Base-by-base conservation (phyloP, 1,140 invertebrate species). In the Carcinoscorpius rotundicauda region DNA sequence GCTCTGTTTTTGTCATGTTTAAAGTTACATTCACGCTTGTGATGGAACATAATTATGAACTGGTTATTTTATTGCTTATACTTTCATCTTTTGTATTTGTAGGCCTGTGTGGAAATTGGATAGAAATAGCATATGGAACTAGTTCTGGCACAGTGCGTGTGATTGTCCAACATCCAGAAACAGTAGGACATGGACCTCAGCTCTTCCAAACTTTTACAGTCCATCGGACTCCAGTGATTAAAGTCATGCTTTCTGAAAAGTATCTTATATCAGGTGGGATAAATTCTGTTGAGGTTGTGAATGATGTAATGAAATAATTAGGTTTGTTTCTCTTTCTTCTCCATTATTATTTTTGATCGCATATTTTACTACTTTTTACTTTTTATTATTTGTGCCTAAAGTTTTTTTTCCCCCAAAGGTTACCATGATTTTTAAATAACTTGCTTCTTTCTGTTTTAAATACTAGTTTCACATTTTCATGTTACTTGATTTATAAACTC, bases 101-200 rank as follows among this genome's bases (percentile, higher is more conserved):
- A 93, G 92, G 90, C 82, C 80, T 97, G 52, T 94, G 91, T 79
- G 94, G 94, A 50, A 98, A 98, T 78, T 98, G 94, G 94, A 96
- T 98, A 73, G 96, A 99, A 81, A 98, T 99, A 72, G 96, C 96
- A 1, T 99, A 99, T 78, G 96, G 96, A 5, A 98, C 96, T 6
- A 87, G 87, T 73, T 92, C 89, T 11, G 96, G 96, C 10, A 92
- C 89, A 11, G 94, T 98, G 1, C 80, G 94, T 62, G 93, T 99
- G 0, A 98, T 98, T 66, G 95, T 98, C 0, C 96, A 98, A 73
- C 95, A 99, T 82, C 95, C 95, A 3, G 95, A 98, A 79, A 98
- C 95, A 1, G 94, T 97, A 6, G 95, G 95, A 0, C 93, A 98
- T 78, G 94, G 91, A 4, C 95, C 95, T 11, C 94, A 98, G 76